phyloP scores from a whole-genome alignment of 37 sponge, comb jelly and placozoan species.

The Beroe forskalii region DNA sequence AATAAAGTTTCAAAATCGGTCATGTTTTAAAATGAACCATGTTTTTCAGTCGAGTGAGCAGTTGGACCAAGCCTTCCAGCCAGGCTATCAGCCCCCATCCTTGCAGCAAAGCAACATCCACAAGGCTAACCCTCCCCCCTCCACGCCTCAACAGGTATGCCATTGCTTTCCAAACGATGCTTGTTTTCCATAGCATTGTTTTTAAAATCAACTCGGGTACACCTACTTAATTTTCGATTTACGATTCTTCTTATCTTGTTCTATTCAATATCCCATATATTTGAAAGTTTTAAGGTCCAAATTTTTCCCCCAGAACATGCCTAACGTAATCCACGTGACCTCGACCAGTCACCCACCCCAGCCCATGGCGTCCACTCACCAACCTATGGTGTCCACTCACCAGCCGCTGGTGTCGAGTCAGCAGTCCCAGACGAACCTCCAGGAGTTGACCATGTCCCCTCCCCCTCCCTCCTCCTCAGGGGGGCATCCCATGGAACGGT shows the following conservation, averaged over 20 bases:
- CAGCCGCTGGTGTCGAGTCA: conserved; percentile 6
- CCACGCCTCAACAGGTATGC: no score
- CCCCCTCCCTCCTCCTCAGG: not conserved
- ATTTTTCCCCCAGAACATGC: not conserved
- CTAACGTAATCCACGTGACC: not conserved
- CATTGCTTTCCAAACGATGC: no score
- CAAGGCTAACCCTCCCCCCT: no score
- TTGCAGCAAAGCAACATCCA: not conserved
- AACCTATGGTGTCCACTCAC: not conserved
- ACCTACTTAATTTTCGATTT: no score
- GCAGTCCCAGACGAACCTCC: conserved; percentile 15
- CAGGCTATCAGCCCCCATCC: conserved; percentile 16
- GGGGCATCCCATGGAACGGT: not conserved
- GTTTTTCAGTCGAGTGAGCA: not conserved
- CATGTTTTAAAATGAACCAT: no score
- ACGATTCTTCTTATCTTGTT: no score
- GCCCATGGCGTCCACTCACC: not conserved
- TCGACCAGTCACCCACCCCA: not conserved
- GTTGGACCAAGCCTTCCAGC: not conserved
- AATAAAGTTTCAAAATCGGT: no score
- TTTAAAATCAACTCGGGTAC: no score
- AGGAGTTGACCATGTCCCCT: not conserved
- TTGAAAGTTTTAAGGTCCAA: no score
- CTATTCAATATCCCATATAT: no score
- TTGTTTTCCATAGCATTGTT: no score